These are phyloP conservation scores for Sceloporus tristichus DNA, from an alignment of 2,113 vertebrate species.

Conservation along the genomic window DNA sequence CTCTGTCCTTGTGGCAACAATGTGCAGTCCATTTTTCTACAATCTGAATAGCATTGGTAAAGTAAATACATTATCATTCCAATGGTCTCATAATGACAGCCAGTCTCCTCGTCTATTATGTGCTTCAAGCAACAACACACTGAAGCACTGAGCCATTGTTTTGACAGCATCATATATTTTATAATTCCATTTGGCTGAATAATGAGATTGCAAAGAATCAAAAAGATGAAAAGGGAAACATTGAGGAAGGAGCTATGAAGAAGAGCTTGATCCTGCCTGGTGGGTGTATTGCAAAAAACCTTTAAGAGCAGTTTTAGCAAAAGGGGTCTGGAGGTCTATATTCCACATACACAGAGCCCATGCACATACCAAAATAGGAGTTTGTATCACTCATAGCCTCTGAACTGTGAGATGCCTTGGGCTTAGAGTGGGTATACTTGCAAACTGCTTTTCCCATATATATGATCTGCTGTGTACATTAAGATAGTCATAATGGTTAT, in stretches of 20 bases:
- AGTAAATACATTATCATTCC: conserved; percentile 32
- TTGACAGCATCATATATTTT: conserved; percentile 40
- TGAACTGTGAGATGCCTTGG: background rate
- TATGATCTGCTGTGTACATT: background rate
- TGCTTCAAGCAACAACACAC: conserved; percentile 39
- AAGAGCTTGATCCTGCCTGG: background rate
- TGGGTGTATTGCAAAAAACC: background rate
- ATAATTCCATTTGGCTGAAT: conserved; percentile 31
- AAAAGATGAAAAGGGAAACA: background rate
- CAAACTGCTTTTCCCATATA: background rate
- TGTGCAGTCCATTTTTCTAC: conserved; percentile 12
- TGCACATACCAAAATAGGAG: background rate
- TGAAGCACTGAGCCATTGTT: conserved; percentile 25
- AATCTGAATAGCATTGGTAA: background rate
- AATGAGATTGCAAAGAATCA: conserved; percentile 3
- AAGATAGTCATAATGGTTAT: background rate
- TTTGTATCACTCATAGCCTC: background rate
- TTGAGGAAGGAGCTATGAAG: background rate
- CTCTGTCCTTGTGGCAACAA: background rate
- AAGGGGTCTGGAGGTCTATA: background rate
- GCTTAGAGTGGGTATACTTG: background rate
- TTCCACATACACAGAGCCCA: background rate
- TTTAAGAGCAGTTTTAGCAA: background rate
- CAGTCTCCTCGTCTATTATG: conserved; percentile 26
- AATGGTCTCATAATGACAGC: conserved; percentile 25